Conservation (phyloP, 2,797 vertebrate genomes). For the Acrossocheilus wenchowensis region DNA sequence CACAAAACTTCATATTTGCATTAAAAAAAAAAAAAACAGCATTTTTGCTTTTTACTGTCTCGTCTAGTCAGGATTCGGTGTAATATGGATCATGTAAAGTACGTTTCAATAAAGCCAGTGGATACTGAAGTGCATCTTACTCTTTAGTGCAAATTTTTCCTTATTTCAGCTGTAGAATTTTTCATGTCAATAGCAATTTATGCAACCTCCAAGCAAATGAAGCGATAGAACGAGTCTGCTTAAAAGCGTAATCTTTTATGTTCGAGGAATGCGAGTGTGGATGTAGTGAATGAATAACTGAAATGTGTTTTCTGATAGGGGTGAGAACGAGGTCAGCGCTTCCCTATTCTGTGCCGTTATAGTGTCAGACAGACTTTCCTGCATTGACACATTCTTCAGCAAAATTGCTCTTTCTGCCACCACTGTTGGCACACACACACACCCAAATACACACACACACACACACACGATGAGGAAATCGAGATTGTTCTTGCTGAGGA, state of each 20-base stretch:
- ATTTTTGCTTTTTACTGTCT: not conserved
- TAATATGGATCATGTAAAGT: not conserved
- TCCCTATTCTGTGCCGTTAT: constrained; percentile 32
- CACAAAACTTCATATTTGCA: not conserved
- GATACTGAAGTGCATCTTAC: not conserved
- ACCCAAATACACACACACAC: constrained; percentile 10
- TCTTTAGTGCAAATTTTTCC: not conserved
- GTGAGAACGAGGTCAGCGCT: constrained; percentile 39
- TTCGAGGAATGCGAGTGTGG: constrained; percentile 46
- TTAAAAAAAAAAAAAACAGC: not conserved
- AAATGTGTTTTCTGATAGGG: constrained; percentile 48
- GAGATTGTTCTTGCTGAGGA: constrained; percentile 37
- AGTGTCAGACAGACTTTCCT: constrained; percentile 46
- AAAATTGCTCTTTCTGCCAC: constrained; percentile 37
- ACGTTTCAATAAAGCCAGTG: not conserved
- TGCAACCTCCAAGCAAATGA: constrained; percentile 13
- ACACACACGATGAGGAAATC: not conserved
- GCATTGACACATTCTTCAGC: constrained; percentile 45
- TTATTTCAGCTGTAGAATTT: not conserved
- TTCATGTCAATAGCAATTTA: not conserved
- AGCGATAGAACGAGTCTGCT: not conserved
- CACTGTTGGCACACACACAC: constrained; percentile 28
- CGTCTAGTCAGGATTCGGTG: not conserved
- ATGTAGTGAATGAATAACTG: constrained; percentile 44
- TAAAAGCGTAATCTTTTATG: not conserved